phyloP scores from a whole-genome alignment of 2,888 invertebrate species.

The Luperina testacea region DNA sequence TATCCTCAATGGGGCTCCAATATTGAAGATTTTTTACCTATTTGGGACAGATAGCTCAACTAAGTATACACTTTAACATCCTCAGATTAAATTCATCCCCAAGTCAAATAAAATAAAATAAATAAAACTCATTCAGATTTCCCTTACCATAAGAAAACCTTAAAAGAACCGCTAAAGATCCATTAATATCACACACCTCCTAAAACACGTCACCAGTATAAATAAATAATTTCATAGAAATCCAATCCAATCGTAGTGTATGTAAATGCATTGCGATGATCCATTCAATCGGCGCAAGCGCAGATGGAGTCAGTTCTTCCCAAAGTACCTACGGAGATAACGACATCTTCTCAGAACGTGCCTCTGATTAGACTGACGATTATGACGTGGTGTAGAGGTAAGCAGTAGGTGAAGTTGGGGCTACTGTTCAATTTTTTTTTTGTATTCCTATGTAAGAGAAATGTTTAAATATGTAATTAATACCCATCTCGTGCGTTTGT shows the following conservation, averaged over 20 bases:
- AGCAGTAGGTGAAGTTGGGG: constrained; percentile 8
- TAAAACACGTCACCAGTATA: neutral
- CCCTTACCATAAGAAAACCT: neutral
- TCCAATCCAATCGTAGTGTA: neutral
- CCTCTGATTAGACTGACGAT: constrained; percentile 6
- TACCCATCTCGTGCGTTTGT: neutral
- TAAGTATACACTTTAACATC: neutral
- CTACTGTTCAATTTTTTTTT: neutral
- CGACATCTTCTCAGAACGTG: constrained; percentile 35
- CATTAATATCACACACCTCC: neutral
- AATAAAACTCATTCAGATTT: neutral
- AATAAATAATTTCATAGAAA: constrained; percentile 6
- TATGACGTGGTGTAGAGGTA: constrained; percentile 3
- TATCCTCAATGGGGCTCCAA: neutral
- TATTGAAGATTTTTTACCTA: neutral
- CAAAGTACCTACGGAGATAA: constrained; percentile 37
- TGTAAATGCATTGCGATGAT: neutral
- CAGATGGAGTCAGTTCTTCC: constrained; percentile 30
- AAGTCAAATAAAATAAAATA: neutral
- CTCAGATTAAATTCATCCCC: neutral
- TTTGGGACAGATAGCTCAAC: neutral
- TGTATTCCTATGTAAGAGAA: neutral
- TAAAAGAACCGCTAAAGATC: neutral
- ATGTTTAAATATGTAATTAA: neutral
- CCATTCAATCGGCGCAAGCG: constrained; percentile 14